Evolutionary conservation across 2,113 vertebrate genomes (phyloP), one percentile per base, ranked within the genome.

Genomic region (Albula glossodonta): DNA sequence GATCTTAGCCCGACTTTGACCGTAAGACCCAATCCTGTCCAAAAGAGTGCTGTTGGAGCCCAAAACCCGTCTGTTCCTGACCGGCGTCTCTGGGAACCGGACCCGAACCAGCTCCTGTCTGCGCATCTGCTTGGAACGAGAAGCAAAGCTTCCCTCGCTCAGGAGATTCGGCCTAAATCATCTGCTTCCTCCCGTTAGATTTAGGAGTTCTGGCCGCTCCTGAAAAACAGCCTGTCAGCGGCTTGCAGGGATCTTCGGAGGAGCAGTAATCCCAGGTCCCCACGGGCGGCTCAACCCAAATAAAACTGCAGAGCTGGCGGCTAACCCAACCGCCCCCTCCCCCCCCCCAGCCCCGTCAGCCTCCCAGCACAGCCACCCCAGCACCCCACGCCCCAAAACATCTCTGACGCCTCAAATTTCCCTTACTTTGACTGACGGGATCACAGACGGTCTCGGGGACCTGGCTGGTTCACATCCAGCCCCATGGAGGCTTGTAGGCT

Each of bases 221-320:
- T 80, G 85, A 89, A 84, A 48, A 70, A 56, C 41, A 82, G 31
- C 82, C 66, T 87, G 70, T 86, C 83, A 87, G 56, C 48, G 52
- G 84, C 66, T 78, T 81, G 19, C 25, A 84, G 85, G 85, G 85
- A 78, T 49, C 3, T 57, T 17, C 51, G n/a, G 22, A 79, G 50
- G 51, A 78, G 52, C 13, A 52, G n/a, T 74, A 74, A 74, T 74
- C 70, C 70, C 70, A 11, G 25, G 22, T 74, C n/a, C 70, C 70
- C n/a, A 10, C n/a, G 5, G 70, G 31, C 70, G 70, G 70, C 70
- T 74, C 22, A 8, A 74, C 70, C 70, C 70, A 19, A 74, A 31
- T 74, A 74, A 74, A 74, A 22, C 8, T 22, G 70, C 70, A 8
- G 22, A 25, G 70, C 70, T 74, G 70, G 70, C 70, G 22, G 70